phyloP scores from a whole-genome alignment of 35 echinoderm and acorn worm genomes.

The Acanthaster planci region DNA sequence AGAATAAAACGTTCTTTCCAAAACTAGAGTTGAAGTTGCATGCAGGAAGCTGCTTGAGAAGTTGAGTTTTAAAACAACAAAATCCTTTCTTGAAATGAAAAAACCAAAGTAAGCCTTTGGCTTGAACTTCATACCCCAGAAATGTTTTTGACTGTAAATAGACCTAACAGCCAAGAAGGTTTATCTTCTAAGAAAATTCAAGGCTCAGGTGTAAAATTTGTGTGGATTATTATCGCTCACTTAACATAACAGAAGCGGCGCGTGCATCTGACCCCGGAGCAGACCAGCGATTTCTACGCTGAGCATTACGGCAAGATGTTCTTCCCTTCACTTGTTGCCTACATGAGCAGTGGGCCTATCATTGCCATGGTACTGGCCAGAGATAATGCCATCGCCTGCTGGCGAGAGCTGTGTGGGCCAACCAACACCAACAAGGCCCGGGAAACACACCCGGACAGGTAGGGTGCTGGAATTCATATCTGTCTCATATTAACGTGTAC shows the following conservation, averaged over 20 bases:
- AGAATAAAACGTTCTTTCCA: too few relatives aligned
- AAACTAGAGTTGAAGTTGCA: too few relatives aligned
- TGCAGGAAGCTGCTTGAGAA: too few relatives aligned
- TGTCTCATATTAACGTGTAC: background rate
- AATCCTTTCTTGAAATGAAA: too few relatives aligned
- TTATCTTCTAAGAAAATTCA: too few relatives aligned
- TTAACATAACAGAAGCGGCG: constrained; percentile 78
- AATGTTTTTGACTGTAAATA: too few relatives aligned
- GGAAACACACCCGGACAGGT: constrained; percentile 98
- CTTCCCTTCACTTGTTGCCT: constrained; percentile 95
- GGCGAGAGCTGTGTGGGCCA: constrained; percentile 93
- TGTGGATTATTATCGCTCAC: too few relatives aligned
- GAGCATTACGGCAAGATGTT: constrained; percentile 99
- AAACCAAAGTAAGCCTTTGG: too few relatives aligned
- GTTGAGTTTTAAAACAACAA: too few relatives aligned
- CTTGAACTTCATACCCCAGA: too few relatives aligned
- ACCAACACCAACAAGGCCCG: constrained; percentile 92
- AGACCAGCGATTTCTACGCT: constrained; percentile 98
- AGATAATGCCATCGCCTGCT: constrained; percentile 87
- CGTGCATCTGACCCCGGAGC: constrained; percentile 96
- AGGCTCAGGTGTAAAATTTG: too few relatives aligned
- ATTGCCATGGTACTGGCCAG: constrained; percentile 95
- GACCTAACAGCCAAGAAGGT: too few relatives aligned
- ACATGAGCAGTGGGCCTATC: constrained; percentile 99
- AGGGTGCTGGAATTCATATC: background rate